Conservation (phyloP, 2,113 vertebrate species). For the Phrynosoma blainvillii region DNA sequence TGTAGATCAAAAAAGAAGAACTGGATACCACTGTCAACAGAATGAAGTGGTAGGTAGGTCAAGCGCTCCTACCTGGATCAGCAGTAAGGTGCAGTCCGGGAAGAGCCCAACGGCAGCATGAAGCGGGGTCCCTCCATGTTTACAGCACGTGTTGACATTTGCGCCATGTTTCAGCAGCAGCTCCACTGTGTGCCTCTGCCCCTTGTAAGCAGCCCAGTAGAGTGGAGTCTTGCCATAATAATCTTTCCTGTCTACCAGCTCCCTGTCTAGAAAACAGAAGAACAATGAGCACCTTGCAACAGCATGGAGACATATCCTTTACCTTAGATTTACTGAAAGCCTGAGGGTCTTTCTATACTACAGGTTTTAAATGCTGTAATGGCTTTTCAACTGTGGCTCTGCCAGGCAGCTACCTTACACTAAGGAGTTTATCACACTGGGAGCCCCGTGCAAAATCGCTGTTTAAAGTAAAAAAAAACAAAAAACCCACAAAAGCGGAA, state of each 20-base stretch:
- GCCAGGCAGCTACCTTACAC: too few species aligned
- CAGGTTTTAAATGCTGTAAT: too few species aligned
- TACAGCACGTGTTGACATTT: slow-evolving; percentile 62
- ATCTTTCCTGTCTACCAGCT: slow-evolving; percentile 63
- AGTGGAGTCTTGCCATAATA: slow-evolving; percentile 66
- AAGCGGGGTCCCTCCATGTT: slow-evolving; percentile 61
- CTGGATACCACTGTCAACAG: background rate
- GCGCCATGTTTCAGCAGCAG: slow-evolving; percentile 60
- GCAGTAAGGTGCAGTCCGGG: slow-evolving; percentile 61
- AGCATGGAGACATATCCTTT: too few species aligned
- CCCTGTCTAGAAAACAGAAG: slow-evolving; percentile 44
- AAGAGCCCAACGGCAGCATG: slow-evolving; percentile 65
- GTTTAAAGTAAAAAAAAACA: too few species aligned
- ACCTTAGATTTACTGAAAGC: background rate
- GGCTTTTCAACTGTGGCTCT: too few species aligned
- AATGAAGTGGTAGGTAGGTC: too few species aligned
- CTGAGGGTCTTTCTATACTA: background rate
- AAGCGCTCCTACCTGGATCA: slow-evolving; percentile 54
- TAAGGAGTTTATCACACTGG: too few species aligned
- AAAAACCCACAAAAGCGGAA: too few species aligned
- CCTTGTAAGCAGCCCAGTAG: slow-evolving; percentile 69
- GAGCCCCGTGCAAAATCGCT: too few species aligned
- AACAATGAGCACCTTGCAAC: background rate
- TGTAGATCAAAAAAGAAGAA: too few species aligned
- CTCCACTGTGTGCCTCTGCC: slow-evolving; percentile 57